phyloP scores from a whole-genome alignment of 2,797 vertebrate genomes.

The Pseudomugil tenellus region DNA sequence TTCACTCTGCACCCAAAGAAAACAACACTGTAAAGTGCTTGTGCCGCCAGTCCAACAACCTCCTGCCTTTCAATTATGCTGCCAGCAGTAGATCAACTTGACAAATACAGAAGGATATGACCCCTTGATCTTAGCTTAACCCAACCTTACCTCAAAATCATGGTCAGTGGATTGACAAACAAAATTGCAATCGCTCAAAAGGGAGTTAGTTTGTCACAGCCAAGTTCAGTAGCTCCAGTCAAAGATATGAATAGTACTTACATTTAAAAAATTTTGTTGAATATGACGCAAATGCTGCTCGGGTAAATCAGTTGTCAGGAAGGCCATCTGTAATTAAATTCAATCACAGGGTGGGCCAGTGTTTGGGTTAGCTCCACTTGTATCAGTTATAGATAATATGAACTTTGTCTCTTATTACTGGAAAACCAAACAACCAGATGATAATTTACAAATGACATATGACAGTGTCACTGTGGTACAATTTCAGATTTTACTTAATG shows the following conservation, averaged over 20 bases:
- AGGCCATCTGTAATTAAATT: constrained; percentile 80
- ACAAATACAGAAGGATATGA: constrained; percentile 82
- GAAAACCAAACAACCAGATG: constrained; percentile 39
- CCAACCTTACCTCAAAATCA: constrained; percentile 63
- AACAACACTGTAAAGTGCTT: constrained; percentile 76
- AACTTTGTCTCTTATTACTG: constrained; percentile 46
- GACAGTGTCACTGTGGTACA: not conserved
- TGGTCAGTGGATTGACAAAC: constrained; percentile 60
- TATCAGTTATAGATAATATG: constrained; percentile 81
- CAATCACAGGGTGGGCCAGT: constrained; percentile 84
- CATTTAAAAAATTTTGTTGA: constrained; percentile 37
- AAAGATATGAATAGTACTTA: constrained; percentile 12
- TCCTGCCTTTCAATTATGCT: constrained; percentile 78
- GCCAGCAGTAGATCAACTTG: constrained; percentile 79
- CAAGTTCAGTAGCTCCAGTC: constrained; percentile 36
- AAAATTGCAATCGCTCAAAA: constrained; percentile 36
- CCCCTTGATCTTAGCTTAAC: constrained; percentile 76
- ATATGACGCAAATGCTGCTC: constrained; percentile 41
- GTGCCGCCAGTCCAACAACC: constrained; percentile 66
- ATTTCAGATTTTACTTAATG: constrained; percentile 2
- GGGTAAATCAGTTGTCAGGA: constrained; percentile 62
- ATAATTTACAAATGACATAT: constrained; percentile 30
- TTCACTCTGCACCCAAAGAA: constrained; percentile 77
- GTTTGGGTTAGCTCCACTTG: constrained; percentile 82
- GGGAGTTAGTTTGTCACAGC: constrained; percentile 21